Evolutionary conservation across 2,113 vertebrate species (phyloP).

Genomic region (Mastomys coucha): DNA sequence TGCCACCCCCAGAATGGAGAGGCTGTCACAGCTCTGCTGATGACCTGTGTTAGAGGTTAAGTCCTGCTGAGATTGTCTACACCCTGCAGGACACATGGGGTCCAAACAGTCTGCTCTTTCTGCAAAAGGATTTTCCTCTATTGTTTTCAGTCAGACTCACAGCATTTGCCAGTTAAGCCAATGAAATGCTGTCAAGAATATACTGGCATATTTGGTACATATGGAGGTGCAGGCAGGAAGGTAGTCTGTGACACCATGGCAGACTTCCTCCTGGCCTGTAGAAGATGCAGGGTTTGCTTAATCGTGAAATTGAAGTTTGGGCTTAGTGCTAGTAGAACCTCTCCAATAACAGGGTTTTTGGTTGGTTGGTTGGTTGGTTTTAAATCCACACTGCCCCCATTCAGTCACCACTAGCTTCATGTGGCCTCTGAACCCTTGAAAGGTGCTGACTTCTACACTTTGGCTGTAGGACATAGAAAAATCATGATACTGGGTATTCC

Average conservation of each 20-base stretch:
- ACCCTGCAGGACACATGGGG: not conserved
- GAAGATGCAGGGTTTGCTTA: not conserved
- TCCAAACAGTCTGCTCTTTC: constrained; percentile 4
- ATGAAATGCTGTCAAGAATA: not conserved
- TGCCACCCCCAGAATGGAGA: accelerated
- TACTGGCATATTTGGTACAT: not conserved
- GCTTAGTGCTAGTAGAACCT: not conserved
- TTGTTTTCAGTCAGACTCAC: not conserved
- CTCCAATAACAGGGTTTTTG: too few species aligned
- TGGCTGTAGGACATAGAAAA: not conserved
- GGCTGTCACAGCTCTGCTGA: not conserved
- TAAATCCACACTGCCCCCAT: not conserved
- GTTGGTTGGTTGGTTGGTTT: not conserved
- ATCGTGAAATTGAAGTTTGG: not conserved
- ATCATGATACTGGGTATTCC: not conserved
- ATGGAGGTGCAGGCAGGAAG: not conserved
- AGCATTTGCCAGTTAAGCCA: not conserved
- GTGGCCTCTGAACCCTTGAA: not conserved
- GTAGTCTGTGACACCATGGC: not conserved
- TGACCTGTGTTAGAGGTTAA: not conserved
- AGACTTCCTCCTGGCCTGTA: not conserved
- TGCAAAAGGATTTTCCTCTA: not conserved
- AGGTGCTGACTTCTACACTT: not conserved
- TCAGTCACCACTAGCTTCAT: accelerated
- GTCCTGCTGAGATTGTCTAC: not conserved